A percentile compares a stretch with the other conserved stretches of the same genome.
These are phyloP conservation scores for Donacobius atricapilla DNA, from an alignment of 2,113 vertebrate genomes.

Conservation along the genomic window DNA sequence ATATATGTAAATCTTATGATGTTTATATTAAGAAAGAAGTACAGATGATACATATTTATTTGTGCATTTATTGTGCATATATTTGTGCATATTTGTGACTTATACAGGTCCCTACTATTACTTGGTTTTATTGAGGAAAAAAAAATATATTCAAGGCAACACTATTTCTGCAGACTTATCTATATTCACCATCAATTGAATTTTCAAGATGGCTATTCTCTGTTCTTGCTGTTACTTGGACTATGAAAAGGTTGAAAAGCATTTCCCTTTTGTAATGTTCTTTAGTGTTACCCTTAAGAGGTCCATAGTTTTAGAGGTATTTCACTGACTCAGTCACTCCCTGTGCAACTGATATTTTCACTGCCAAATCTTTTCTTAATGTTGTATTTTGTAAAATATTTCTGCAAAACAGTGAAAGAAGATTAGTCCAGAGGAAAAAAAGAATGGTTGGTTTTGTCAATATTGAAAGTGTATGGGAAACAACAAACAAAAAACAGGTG, in stretches of 20 bases:
- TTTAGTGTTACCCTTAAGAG: neutral
- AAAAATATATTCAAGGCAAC: neutral
- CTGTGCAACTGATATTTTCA: neutral
- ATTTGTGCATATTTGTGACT: no score
- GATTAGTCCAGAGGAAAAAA: neutral
- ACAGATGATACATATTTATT: neutral
- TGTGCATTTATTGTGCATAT: no score
- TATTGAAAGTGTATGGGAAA: neutral
- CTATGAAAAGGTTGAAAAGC: neutral
- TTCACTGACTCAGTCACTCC: neutral
- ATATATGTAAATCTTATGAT: neutral
- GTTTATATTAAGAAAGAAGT: neutral
- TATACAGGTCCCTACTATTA: neutral
- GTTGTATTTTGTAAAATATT: neutral
- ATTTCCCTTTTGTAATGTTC: neutral
- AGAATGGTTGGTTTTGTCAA: neutral
- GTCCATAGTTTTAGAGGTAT: neutral
- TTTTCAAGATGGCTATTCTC: neutral
- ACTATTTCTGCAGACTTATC: neutral
- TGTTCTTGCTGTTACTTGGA: neutral
- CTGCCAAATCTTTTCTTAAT: neutral
- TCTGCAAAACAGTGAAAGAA: neutral
- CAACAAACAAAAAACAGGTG: neutral
- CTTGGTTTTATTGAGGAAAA: rapidly evolving
- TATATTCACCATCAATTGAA: neutral